Evolutionary conservation across 2,888 invertebrate genomes (phyloP).

Genomic region (Anorthoa munda): DNA sequence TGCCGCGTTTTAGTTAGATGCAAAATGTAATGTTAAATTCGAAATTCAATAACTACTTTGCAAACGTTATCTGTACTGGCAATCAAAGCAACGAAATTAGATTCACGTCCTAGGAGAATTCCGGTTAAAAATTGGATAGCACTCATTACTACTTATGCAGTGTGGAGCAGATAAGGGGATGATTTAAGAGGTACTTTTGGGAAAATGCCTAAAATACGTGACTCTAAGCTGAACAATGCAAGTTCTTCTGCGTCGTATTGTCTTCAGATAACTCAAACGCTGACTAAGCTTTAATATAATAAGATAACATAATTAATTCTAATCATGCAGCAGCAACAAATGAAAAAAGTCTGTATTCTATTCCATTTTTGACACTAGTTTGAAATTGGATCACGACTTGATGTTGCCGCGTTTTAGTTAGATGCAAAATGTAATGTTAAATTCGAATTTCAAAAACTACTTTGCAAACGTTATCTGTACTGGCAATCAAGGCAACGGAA

Average conservation of each 20-base stretch:
- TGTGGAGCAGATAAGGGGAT: slow-evolving; percentile 46
- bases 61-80: slow-evolving; percentile 7
- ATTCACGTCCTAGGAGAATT: slow-evolving; percentile 10
- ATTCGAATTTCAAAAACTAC: slow-evolving; percentile 39
- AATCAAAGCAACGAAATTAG: slow-evolving; percentile 30
- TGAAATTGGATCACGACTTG: slow-evolving; percentile 17
- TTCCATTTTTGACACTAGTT: not conserved
- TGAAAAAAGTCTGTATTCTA: not conserved
- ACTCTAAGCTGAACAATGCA: slow-evolving; percentile 4
- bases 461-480: slow-evolving; percentile 10
- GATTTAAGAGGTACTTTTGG: slow-evolving; percentile 37
- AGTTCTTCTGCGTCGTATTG: not conserved
- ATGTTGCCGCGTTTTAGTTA: not conserved
- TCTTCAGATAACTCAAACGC: not conserved
- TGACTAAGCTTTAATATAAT: not conserved
- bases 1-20: not conserved
- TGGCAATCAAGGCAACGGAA: slow-evolving; percentile 23
- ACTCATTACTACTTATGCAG: slow-evolving; percentile 15
- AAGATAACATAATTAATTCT: not conserved
- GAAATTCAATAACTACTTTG: slow-evolving; percentile 38
- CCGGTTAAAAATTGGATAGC: slow-evolving; percentile 12
- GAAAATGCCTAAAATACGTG: slow-evolving; percentile 15
- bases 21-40: slow-evolving; percentile 33
- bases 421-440: slow-evolving; percentile 27
- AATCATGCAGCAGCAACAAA: not conserved